Base-by-base conservation (phyloP, 2,113 vertebrate species). In the Isurus oxyrinchus region DNA sequence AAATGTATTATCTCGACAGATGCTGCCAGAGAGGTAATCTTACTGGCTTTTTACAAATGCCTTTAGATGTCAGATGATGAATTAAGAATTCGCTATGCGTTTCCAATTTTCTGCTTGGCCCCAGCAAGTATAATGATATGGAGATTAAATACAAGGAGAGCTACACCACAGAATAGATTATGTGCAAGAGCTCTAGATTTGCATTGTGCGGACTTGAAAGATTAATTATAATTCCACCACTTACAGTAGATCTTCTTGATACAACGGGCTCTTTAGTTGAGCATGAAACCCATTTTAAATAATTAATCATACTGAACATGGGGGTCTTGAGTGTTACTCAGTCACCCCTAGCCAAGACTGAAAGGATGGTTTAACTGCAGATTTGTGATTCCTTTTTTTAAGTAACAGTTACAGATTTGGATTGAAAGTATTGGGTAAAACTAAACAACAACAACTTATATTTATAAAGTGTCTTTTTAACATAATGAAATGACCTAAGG, bases 61-160 rank as follows among this genome's bases (percentile, higher is more conserved):
- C 25, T 55, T 95, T 95, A 72, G 67, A 95, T 76, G 69, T 95
- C 44, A 95, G 49, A 19, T 95, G 94, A 72, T 72, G 53, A 95
- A 72, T 95, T 95, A 76, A 95, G 66, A 72, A 72, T 95, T 95
- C 67, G 5, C 67, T 55, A 19, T 95, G 67, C 94, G 67, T 95
- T 95, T 95, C 63, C 44, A 95, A 95, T 95, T 72, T 95, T 95
- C 94, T 72, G 44, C 67, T 31, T 95, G 94, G 66, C 67, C 44
- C 44, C 94, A 72, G 94, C 69, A 95, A 49, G 44, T 95, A 72
- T 95, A 95, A 95, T 95, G 94, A 95, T 95, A 95, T 95, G 94
- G 63, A 95, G 66, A 95, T 95, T 95, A 95, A 72, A 95, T 69
- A 69, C 14, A 95, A 72, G 94, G 67, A 72, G 94, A 72, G 66